Conservation (phyloP, 2,888 invertebrate genomes). For the Eristalis tenax region DNA sequence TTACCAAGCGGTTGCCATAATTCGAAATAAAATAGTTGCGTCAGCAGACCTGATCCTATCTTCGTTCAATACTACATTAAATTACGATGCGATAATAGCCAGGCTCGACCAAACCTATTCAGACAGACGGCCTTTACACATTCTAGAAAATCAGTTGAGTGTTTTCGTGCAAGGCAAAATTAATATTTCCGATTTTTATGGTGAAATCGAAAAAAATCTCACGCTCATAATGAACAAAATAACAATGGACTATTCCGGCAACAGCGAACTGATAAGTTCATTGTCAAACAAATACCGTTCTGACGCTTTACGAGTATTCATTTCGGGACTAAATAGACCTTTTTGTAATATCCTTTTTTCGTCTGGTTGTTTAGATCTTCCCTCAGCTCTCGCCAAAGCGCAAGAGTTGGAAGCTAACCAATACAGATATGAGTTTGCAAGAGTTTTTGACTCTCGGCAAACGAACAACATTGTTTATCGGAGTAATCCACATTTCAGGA, state of each 20-base stretch:
- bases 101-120: background rate
- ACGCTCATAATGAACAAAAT: slow-evolving; percentile 4
- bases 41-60: slow-evolving; percentile 18
- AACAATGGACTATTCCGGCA: slow-evolving; percentile 8
- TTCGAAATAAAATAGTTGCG: slow-evolving; percentile 21
- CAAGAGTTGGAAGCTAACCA: background rate
- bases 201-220: background rate
- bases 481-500: background rate
- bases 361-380: background rate
- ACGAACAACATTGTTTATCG: background rate
- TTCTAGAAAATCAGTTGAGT: slow-evolving; percentile 12
- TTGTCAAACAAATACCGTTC: slow-evolving; percentile 3
- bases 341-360: slow-evolving; percentile 16
- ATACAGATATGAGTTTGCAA: background rate
- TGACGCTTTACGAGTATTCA: background rate
- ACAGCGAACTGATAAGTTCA: slow-evolving; percentile 3
- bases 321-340: background rate
- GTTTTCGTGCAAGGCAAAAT: slow-evolving; percentile 9
- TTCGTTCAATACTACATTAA: slow-evolving; percentile 16
- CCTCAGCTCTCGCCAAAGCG: background rate
- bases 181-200: background rate
- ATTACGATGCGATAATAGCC: slow-evolving; percentile 18
- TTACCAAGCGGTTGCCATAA: slow-evolving; percentile 30
- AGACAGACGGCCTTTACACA: background rate
- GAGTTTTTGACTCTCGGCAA: background rate